Percentiles rank a stretch among this genome's conserved stretches.
These are phyloP conservation scores for Hydraecia micacea DNA, from an alignment of 2,888 invertebrate genomes.

Conservation along the genomic window DNA sequence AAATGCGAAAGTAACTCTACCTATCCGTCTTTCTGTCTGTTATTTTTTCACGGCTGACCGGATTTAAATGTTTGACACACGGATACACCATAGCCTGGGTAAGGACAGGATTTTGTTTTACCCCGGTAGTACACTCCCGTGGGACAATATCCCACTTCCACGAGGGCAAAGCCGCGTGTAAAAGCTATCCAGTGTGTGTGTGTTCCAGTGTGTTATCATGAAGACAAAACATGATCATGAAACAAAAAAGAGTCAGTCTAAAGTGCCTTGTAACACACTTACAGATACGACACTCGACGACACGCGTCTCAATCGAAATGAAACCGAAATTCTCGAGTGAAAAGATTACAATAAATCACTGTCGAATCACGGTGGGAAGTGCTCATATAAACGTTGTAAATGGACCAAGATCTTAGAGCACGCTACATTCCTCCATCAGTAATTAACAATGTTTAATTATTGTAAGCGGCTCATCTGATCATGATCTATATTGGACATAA, in stretches of 20 bases:
- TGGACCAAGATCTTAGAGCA: slow-evolving; percentile 38
- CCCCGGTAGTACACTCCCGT: too few relatives aligned
- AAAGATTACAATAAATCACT: slow-evolving; percentile 56
- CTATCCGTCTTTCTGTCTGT: background rate
- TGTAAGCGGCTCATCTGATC: slow-evolving; percentile 49
- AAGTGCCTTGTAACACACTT: slow-evolving; percentile 17
- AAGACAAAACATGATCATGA: background rate
- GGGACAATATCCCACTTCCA: background rate
- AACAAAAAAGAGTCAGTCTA: background rate
- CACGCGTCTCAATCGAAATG: slow-evolving; percentile 28
- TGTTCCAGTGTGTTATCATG: too few relatives aligned
- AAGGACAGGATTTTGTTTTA: too few relatives aligned
- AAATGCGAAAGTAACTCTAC: background rate
- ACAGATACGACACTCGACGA: slow-evolving; percentile 6
- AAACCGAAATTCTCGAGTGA: slow-evolving; percentile 58
- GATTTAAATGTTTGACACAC: background rate
- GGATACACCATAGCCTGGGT: background rate
- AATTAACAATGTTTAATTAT: slow-evolving; percentile 59
- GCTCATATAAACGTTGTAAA: slow-evolving; percentile 44
- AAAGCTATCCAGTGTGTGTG: background rate
- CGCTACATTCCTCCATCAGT: slow-evolving; percentile 62
- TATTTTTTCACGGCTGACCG: background rate
- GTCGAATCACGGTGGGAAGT: slow-evolving; percentile 53
- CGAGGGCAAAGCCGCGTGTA: background rate
- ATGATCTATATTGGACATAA: slow-evolving; percentile 60